phyloP scores from a whole-genome alignment of 2,888 invertebrate genomes.

The Ellobium chinense region DNA sequence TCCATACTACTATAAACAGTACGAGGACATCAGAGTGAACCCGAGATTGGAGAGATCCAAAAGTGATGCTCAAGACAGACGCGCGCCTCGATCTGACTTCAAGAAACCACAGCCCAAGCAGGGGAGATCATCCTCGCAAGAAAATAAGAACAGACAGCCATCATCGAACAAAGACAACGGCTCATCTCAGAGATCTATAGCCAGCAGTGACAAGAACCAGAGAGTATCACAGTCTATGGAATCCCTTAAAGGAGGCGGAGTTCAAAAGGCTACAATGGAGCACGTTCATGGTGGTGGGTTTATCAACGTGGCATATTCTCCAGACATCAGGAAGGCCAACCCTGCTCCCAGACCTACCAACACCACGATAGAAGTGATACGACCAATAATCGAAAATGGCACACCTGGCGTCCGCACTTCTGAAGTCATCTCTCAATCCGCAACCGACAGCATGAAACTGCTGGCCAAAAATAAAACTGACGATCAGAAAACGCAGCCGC shows the following conservation, averaged over 20 bases:
- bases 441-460: conserved; percentile 58
- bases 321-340: background rate
- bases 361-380: too few relatives aligned
- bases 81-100: conserved; percentile 7
- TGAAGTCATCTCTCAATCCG: conserved; percentile 21
- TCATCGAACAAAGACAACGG: background rate
- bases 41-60: conserved; percentile 24
- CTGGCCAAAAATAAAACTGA: conserved; percentile 56
- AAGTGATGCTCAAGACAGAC: conserved; percentile 30
- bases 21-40: background rate
- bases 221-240: background rate
- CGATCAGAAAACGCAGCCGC: conserved; percentile 51
- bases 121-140: background rate
- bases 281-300: background rate
- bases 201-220: conserved; percentile 6
- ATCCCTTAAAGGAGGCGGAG: background rate
- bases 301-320: conserved; percentile 8
- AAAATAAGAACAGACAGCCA: background rate
- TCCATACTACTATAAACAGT: conserved; percentile 24
- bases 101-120: background rate
- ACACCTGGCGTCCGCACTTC: background rate
- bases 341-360: background rate
- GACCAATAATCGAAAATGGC: background rate
- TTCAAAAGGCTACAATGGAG: background rate
- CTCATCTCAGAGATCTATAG: background rate